A percentile compares a stretch with the other conserved stretches of the same genome.
Evolutionary conservation across 2,888 invertebrate genomes (phyloP).

Genomic region (Drosophila infuscata): DNA sequence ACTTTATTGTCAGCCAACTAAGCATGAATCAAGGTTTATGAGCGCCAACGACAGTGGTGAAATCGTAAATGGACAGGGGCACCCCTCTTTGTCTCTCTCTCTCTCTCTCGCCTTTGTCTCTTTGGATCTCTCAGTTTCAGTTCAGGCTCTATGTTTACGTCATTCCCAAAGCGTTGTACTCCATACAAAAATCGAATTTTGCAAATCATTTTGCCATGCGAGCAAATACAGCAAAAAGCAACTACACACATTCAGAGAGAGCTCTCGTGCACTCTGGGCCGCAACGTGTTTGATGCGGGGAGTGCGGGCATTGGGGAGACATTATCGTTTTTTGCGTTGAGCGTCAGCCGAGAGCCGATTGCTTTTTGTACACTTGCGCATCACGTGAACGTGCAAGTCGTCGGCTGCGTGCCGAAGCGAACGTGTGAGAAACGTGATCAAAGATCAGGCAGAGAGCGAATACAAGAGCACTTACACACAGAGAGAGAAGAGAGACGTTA

Average conservation of each 20-base stretch:
- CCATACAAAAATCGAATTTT: conserved; percentile 45
- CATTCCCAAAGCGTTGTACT: conserved; percentile 45
- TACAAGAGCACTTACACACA: background rate
- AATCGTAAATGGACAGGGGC: conserved; percentile 48
- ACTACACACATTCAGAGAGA: conserved; percentile 9
- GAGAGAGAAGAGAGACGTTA: background rate
- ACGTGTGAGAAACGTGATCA: conserved; percentile 81
- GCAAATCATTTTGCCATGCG: conserved; percentile 57
- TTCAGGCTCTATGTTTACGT: conserved; percentile 55
- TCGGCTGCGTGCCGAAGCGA: conserved; percentile 61
- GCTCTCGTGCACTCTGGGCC: conserved; percentile 35
- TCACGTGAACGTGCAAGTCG: conserved; percentile 77
- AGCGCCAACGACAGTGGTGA: conserved; percentile 52
- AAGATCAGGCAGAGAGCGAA: conserved; percentile 64
- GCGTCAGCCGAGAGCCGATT: conserved; percentile 50
- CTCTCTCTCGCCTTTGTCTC: background rate
- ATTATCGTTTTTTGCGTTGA: conserved; percentile 6
- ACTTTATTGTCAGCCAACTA: conserved; percentile 61
- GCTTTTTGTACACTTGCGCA: conserved; percentile 71
- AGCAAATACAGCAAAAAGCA: conserved; percentile 43
- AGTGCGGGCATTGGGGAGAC: conserved; percentile 2
- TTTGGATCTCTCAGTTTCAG: background rate
- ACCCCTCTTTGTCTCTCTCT: background rate
- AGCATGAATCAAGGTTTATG: conserved; percentile 68
- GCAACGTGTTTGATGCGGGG: background rate